Evolutionary conservation across 2,888 invertebrate genomes (phyloP).

Genomic region (Nezara viridula): DNA sequence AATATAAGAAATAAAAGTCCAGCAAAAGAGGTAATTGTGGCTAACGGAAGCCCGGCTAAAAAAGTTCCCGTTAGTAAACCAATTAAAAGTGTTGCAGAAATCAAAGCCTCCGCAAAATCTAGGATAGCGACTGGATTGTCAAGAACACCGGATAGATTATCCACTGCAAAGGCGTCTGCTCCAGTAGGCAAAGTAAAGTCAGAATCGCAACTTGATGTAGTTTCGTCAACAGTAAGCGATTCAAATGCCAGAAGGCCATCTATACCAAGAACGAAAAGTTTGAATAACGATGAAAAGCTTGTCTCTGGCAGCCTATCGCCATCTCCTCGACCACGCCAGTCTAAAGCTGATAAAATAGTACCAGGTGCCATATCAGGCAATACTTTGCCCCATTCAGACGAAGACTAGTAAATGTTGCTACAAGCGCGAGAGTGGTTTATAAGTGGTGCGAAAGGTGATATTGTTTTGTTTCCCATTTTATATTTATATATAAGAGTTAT

Average conservation of each 20-base stretch:
- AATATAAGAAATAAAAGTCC: not conserved
- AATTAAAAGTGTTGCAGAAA: conserved; percentile 59
- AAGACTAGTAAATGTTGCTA: not conserved
- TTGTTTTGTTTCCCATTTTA: conserved; percentile 15
- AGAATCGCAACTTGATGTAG: not conserved
- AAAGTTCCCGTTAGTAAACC: conserved; percentile 27
- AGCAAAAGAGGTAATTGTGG: not conserved
- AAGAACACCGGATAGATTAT: not conserved
- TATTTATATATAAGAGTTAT: conserved; percentile 38
- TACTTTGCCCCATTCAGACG: not conserved
- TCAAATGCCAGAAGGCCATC: not conserved
- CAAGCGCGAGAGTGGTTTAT: not conserved
- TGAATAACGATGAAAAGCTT: conserved; percentile 10
- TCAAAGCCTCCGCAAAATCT: conserved; percentile 62
- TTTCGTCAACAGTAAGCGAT: not conserved
- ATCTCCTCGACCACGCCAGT: conserved; percentile 6
- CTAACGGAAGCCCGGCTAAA: not conserved
- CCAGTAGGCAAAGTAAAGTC: conserved; percentile 9
- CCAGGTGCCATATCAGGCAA: conserved; percentile 54
- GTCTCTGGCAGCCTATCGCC: conserved; percentile 13
- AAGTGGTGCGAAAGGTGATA: conserved; percentile 15
- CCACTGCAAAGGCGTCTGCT: not conserved
- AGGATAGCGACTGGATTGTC: conserved; percentile 53
- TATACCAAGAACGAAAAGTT: not conserved
- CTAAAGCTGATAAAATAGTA: conserved; percentile 52